Percentiles rank a stretch among this genome's conserved stretches.
These are phyloP conservation scores for Patagioenas fasciata DNA, from an alignment of 2,113 vertebrate species.

Conservation along the genomic window DNA sequence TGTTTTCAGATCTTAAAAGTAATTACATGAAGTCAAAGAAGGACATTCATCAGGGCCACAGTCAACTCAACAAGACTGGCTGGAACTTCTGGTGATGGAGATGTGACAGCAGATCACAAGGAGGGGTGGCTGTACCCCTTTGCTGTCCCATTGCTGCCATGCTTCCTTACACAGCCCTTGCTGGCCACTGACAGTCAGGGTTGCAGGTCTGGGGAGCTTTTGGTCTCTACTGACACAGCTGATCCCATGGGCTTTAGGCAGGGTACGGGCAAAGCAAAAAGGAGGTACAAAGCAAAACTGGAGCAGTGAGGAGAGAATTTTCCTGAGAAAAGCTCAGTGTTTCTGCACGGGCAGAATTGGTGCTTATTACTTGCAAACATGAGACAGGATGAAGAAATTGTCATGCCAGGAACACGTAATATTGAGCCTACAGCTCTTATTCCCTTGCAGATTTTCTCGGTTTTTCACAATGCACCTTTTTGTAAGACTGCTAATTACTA, in stretches of 20 bases:
- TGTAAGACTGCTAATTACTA: neutral
- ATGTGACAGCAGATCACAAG: neutral
- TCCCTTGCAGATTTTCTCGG: neutral
- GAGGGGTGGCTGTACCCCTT: neutral
- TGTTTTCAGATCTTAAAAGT: neutral
- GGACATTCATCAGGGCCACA: neutral
- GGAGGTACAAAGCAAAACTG: neutral
- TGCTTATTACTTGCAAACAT: neutral
- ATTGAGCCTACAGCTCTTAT: neutral
- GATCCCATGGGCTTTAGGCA: neutral
- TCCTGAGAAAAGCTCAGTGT: neutral
- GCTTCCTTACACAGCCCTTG: neutral
- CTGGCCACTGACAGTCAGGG: accelerated
- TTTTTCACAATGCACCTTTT: neutral
- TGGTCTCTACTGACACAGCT: neutral
- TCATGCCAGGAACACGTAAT: accelerated
- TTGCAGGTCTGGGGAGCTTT: neutral
- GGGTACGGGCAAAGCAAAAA: neutral
- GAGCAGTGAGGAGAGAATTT: neutral
- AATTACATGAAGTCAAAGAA: neutral
- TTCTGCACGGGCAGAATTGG: neutral
- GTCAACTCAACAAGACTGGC: neutral
- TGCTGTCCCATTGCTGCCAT: neutral
- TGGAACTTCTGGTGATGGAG: neutral
- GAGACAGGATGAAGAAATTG: neutral